phyloP scores from a whole-genome alignment of 1,140 invertebrate species.

The Helicoverpa zea region DNA sequence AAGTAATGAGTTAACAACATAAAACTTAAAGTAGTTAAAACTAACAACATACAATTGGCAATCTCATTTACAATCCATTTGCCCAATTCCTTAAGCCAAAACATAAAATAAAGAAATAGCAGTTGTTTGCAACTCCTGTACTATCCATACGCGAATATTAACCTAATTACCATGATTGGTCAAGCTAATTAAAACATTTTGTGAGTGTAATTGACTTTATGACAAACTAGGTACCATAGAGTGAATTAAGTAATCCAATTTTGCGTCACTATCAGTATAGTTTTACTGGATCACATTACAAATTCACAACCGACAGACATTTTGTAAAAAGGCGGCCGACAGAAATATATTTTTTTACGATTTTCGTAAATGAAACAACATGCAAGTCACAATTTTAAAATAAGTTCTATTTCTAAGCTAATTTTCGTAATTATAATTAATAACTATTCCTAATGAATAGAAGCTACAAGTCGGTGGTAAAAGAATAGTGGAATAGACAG shows the following conservation, averaged over 20 bases:
- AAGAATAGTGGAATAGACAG: conserved; percentile 40
- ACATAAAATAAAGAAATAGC: conserved; percentile 20
- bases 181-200: conserved; percentile 20
- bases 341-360: not conserved
- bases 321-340: not conserved
- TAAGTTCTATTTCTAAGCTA: conserved; percentile 27
- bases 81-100: conserved; percentile 14
- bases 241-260: not conserved
- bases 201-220: conserved; percentile 4
- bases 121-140: not conserved
- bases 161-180: conserved; percentile 1
- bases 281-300: not conserved
- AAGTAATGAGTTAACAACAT: conserved; percentile 70
- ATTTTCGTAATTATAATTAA: conserved; percentile 35
- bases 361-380: conserved; percentile 24
- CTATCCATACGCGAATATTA: not conserved
- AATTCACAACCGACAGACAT: not conserved
- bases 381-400: conserved; percentile 22
- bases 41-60: conserved; percentile 47
- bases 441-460: conserved; percentile 33
- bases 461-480: conserved; percentile 44
- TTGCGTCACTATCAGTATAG: not conserved
- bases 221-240: not conserved
- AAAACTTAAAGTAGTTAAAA: conserved; percentile 61
- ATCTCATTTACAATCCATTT: conserved; percentile 47